Evolutionary conservation across 1,140 invertebrate species (phyloP).

Genomic region (Drosophila pectinifera): DNA sequence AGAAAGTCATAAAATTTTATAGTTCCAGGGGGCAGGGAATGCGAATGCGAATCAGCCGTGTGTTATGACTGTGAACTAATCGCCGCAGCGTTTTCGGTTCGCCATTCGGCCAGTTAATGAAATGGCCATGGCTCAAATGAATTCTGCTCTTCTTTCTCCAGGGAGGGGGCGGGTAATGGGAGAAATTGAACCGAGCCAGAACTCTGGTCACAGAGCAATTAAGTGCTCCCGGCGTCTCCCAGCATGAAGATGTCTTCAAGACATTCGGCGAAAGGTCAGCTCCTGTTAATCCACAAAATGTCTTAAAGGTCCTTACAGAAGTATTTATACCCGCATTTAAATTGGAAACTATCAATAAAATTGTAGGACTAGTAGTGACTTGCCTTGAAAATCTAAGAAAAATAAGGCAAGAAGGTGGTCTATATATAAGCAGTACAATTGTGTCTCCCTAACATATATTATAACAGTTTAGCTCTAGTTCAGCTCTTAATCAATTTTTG

Average conservation of each 20-base stretch:
- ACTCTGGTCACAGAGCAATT: slow-evolving; percentile 52
- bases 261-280: slow-evolving; percentile 6
- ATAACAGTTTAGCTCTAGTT: too few relatives aligned
- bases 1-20: slow-evolving; percentile 83
- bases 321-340: not conserved
- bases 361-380: too few relatives aligned
- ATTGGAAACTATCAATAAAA: not conserved
- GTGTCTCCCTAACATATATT: too few relatives aligned
- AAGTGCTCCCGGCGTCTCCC: slow-evolving; percentile 30
- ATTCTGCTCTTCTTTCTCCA: slow-evolving; percentile 8
- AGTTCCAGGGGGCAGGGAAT: slow-evolving; percentile 54
- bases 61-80: slow-evolving; percentile 83
- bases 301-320: not conserved
- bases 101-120: slow-evolving; percentile 72
- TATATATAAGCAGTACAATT: too few relatives aligned
- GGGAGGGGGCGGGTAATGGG: too few relatives aligned
- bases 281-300: not conserved
- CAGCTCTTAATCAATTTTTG: too few relatives aligned
- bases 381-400: too few relatives aligned
- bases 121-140: slow-evolving; percentile 60
- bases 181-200: slow-evolving; percentile 14
- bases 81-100: slow-evolving; percentile 72
- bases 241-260: slow-evolving; percentile 40
- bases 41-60: slow-evolving; percentile 43
- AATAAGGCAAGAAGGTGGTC: too few relatives aligned